phyloP scores from a whole-genome alignment of 2,888 invertebrate species.

The Chrysina gloriosa region DNA sequence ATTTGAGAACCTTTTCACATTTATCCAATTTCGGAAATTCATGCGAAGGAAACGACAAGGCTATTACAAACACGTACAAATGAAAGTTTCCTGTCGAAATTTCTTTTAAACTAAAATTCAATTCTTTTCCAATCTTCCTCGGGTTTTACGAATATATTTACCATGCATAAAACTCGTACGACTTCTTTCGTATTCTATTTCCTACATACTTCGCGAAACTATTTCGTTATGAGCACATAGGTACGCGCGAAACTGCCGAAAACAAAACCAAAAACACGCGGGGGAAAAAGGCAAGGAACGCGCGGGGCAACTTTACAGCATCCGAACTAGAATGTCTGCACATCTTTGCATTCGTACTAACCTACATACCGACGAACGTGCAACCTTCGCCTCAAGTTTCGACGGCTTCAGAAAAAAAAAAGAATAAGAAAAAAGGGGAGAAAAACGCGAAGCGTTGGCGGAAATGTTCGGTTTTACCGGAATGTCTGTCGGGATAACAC shows the following conservation, averaged over 20 bases:
- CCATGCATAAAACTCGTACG: background rate
- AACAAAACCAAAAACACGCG: background rate
- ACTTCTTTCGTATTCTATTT: background rate
- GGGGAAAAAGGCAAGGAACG: background rate
- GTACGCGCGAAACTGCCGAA: background rate
- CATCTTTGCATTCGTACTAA: background rate
- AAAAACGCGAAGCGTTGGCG: background rate
- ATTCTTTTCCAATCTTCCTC: too few relatives aligned
- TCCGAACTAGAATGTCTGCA: background rate
- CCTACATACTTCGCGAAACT: background rate
- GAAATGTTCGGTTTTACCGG: background rate
- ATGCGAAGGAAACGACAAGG: too few relatives aligned
- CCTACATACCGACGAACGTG: too few relatives aligned
- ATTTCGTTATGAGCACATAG: background rate
- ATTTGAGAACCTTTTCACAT: too few relatives aligned
- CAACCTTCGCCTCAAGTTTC: background rate
- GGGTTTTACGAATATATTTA: background rate
- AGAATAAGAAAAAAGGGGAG: background rate
- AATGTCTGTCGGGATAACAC: background rate
- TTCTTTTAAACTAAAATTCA: too few relatives aligned
- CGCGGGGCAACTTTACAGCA: background rate
- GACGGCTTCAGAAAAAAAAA: background rate
- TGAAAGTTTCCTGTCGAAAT: too few relatives aligned
- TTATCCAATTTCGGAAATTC: too few relatives aligned
- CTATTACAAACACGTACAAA: too few relatives aligned